phyloP scores from a whole-genome alignment of 2,888 invertebrate genomes.

The Megaustenia siamemsis region DNA sequence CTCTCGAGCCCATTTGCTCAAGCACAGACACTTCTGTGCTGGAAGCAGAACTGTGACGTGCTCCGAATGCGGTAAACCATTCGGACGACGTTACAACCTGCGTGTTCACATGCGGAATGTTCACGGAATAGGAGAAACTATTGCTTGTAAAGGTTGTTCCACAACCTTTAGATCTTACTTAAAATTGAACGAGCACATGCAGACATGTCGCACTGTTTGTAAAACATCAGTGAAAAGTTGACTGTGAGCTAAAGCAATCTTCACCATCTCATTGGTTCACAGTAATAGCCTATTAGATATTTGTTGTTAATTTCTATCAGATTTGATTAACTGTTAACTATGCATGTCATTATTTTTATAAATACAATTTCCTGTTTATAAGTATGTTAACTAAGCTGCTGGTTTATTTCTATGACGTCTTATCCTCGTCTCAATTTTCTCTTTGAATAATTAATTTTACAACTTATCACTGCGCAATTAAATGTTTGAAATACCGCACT shows the following conservation, averaged over 20 bases:
- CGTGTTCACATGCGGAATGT: conserved; percentile 52
- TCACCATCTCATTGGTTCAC: background rate
- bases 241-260: background rate
- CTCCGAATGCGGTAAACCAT: conserved; percentile 47
- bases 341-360: background rate
- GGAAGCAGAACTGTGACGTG: conserved; percentile 19
- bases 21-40: conserved; percentile 34
- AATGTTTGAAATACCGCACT: no score
- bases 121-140: conserved; percentile 51
- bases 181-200: conserved; percentile 47
- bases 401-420: no score
- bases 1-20: conserved; percentile 30
- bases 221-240: background rate
- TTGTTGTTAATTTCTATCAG: background rate
- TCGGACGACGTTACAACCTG: conserved; percentile 52
- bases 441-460: no score
- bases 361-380: no score
- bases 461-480: no score
- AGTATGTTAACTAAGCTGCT: no score
- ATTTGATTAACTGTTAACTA: background rate
- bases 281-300: background rate
- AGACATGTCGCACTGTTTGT: background rate
- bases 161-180: conserved; percentile 35
- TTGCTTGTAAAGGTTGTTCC: conserved; percentile 45
- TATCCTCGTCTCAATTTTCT: no score